Evolutionary conservation across 1,140 invertebrate genomes (phyloP), one percentile per base, ranked within the genome.

Genomic region (Drepana arcuata): DNA sequence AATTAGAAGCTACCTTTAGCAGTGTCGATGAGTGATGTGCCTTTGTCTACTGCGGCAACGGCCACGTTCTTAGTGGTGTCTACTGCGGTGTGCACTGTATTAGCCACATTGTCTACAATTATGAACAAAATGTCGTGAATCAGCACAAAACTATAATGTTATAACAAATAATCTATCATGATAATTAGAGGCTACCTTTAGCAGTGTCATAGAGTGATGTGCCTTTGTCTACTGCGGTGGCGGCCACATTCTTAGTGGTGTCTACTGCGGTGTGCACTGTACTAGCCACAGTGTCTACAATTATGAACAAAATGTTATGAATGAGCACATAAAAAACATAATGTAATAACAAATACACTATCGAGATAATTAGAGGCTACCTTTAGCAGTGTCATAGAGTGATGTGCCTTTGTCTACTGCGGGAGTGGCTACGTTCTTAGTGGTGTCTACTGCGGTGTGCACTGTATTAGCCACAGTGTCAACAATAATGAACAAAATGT

Each of bases 51-150:
- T 16, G 52, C 54, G 0, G 49, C 31, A 10, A 43, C 30, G 9
- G 57, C 52, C 14, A 48, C 45, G 27, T 59, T 59, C 48, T 64
- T 64, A 24, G 47, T 62, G 4, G 46, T 43, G 31, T 68, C 58
- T 47, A 66, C 49, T 18, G 45, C 48, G 28, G 34, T 36, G 13
- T 45, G 16, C 10, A 53, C 38, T 11, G 57, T 61, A 26, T 41
- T 57, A 13, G 41, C 15, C 24, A 57, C 53, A 6, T 44, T 47
- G 43, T 58, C 56, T 57, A 53, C 26, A 49, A 48, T 29, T 14
- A 37, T 28, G 30, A 11, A 30, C 9, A 41, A 41, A 29, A 33
- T n/a, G n/a, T n/a, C n/a, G n/a, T n/a, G n/a, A n/a, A n/a, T n/a
- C n/a, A n/a, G n/a, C n/a, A n/a, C n/a, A n/a, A n/a, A n/a, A n/a